Evolutionary conservation across 2,888 invertebrate species (phyloP), one percentile per base, ranked within the genome.

Genomic region (Sminthurides aquaticus): DNA sequence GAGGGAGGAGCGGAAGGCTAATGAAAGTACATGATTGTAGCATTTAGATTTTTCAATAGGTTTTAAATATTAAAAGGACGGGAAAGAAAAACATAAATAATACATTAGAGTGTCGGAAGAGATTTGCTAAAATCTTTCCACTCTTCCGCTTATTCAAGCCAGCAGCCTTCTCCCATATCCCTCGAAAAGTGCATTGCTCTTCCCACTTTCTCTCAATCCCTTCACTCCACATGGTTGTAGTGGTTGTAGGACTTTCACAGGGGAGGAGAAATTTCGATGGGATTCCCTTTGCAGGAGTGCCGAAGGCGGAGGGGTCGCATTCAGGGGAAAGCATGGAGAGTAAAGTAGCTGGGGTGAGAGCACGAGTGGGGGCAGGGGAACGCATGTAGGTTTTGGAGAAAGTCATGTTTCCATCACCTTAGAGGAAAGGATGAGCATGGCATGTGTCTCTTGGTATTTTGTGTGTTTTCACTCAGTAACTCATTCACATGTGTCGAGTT

Each of bases 71-170:
- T 59, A 25, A 43, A 34, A 24, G 59, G 49, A 29, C 27, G 20
- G 29, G 57, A 57, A 25, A 48, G 48, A 59, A 48, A 48, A 49
- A 48, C 26, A 59, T 59, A 59, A 59, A 59, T 59, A 59, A 48
- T 59, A 49, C 59, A 59, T 59, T 43, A 59, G 59, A 2, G 48
- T 48, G 49, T 49, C 56, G 56, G 27, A 56, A 56, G 27, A 56
- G 25, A 25, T 15, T 56, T 27, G 26, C n/a, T 56, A 56, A 56
- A 26, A 56, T 56, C 56, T n/a, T 27, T 18, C 26, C 26, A 26
- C 56, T 3, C 8, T 58, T 34, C 25, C n/a, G n/a, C 24, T 28
- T 56, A 8, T 15, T 43, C 48, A 8, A 15, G 48, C 48, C 48
- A 15, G 48, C 11, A 43, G 15, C 15, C 48, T 15, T 15, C 8